Evolutionary conservation across 2,797 vertebrate species (phyloP).

Genomic region (Notolabrus celidotus): DNA sequence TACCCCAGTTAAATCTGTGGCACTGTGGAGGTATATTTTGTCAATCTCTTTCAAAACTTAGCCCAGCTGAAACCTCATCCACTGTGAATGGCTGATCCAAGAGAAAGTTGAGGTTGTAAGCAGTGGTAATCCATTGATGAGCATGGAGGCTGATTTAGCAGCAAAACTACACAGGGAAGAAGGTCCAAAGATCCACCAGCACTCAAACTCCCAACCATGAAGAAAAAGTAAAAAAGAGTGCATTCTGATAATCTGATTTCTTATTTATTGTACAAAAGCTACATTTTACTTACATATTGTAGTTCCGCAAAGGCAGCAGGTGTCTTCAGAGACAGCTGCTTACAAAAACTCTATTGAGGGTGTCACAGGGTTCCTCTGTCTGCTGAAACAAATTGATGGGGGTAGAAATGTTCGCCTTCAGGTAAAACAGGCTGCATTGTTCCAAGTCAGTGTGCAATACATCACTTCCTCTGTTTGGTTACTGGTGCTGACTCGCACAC

Average conservation of each 20-base stretch:
- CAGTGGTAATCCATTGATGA: conserved; percentile 23
- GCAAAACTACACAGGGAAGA: background rate
- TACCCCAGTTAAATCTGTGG: conserved; percentile 55
- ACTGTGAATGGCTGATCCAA: conserved; percentile 7
- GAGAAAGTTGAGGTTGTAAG: conserved; percentile 30
- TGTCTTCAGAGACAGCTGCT: conserved; percentile 56
- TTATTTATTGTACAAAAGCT: conserved; percentile 7
- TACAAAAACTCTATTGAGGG: conserved; percentile 66
- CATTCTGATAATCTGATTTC: conserved; percentile 4
- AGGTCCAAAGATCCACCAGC: background rate
- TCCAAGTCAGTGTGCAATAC: conserved; percentile 76
- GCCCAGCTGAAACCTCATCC: conserved; percentile 40
- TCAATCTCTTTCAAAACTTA: conserved; percentile 46
- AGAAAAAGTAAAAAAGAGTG: background rate
- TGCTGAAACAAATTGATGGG: conserved; percentile 75
- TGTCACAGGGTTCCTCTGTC: conserved; percentile 68
- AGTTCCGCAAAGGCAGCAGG: conserved; percentile 44
- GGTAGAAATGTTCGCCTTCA: conserved; percentile 73
- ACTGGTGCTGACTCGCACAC: conserved; percentile 75
- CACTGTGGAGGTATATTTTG: conserved; percentile 47
- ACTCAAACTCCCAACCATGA: conserved; percentile 9
- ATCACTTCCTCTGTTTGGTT: conserved; percentile 76
- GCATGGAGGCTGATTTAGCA: conserved; percentile 28
- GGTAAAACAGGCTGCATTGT: conserved; percentile 79
- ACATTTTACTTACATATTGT: conserved; percentile 4